A percentile compares a stretch with the other conserved stretches of the same genome.
Evolutionary conservation across 2,113 vertebrate genomes (phyloP).

Genomic region (Psilopsiagon aymara): DNA sequence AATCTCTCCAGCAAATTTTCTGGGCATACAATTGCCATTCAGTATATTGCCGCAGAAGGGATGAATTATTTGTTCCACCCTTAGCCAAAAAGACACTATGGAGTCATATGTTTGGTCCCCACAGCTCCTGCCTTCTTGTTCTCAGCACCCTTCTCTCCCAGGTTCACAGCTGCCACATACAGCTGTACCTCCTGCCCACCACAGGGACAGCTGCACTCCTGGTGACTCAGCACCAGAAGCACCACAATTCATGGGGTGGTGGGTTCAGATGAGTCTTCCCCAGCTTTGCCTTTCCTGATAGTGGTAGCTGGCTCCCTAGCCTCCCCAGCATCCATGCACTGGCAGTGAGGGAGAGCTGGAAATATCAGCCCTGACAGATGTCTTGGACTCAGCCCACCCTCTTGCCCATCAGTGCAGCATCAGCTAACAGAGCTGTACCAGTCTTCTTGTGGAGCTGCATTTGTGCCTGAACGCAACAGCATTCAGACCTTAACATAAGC

Average conservation of each 20-base stretch:
- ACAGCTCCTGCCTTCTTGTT: neutral
- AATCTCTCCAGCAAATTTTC: neutral
- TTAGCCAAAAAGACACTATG: neutral
- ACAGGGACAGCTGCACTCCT: rapidly evolving
- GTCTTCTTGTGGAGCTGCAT: rapidly evolving
- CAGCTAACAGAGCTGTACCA: rapidly evolving
- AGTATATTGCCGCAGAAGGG: neutral
- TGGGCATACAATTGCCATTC: neutral
- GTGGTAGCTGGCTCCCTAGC: neutral
- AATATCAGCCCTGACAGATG: rapidly evolving
- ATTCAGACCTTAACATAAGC: rapidly evolving
- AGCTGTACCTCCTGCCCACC: neutral
- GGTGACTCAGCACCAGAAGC: neutral
- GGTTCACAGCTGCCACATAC: rapidly evolving
- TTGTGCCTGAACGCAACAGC: neutral
- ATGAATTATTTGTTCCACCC: neutral
- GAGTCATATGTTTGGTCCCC: neutral
- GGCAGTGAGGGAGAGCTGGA: neutral
- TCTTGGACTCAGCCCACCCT: neutral
- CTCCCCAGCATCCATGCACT: rapidly evolving
- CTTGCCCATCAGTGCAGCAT: rapidly evolving
- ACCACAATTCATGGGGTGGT: rapidly evolving
- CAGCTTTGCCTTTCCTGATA: neutral
- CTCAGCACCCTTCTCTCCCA: neutral
- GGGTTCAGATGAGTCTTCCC: neutral